These are phyloP conservation scores for Oreohelix idahoensis DNA, from an alignment of 1,140 invertebrate genomes.

Conservation along the genomic window DNA sequence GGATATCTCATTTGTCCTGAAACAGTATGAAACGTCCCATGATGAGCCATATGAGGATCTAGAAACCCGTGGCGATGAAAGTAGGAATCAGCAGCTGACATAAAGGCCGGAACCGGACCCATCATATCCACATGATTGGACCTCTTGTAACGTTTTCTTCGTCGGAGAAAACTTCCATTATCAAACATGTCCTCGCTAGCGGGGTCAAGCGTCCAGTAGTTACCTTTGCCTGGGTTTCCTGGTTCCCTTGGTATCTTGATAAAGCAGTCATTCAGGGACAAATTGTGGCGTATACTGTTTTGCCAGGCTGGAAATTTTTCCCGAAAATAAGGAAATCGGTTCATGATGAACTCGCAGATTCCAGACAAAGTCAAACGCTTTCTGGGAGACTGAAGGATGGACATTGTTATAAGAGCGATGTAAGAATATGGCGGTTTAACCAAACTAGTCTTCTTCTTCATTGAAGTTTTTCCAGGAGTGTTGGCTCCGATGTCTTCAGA, in stretches of 20 bases:
- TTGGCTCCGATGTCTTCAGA: neutral
- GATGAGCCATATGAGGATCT: conserved; percentile 51
- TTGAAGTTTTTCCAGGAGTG: conserved; percentile 5
- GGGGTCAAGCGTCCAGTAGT: conserved; percentile 99
- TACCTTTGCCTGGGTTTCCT: conserved; percentile 96
- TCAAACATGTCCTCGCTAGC: conserved; percentile 99
- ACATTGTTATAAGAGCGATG: conserved; percentile 98
- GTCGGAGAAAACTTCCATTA: conserved; percentile 95
- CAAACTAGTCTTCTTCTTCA: conserved; percentile 57
- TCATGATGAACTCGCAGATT: conserved; percentile 99
- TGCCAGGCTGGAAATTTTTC: conserved; percentile 75
- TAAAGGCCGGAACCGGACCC: conserved; percentile 63
- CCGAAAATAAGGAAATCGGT: conserved; percentile 84
- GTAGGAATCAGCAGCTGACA: conserved; percentile 62
- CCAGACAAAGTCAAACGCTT: conserved; percentile 97
- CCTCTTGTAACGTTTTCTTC: conserved; percentile 95
- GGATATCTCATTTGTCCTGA: conserved; percentile 39
- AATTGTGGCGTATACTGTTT: conserved; percentile 97
- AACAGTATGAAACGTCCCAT: conserved; percentile 28
- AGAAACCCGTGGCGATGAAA: conserved; percentile 57
- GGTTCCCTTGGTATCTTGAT: conserved; percentile 98
- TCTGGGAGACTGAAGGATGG: conserved; percentile 95
- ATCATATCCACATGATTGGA: conserved; percentile 76
- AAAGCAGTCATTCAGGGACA: conserved; percentile 98
- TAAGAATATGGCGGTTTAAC: conserved; percentile 98